Conservation (phyloP, 2,113 vertebrate genomes). For the Mormyrus lacerda region DNA sequence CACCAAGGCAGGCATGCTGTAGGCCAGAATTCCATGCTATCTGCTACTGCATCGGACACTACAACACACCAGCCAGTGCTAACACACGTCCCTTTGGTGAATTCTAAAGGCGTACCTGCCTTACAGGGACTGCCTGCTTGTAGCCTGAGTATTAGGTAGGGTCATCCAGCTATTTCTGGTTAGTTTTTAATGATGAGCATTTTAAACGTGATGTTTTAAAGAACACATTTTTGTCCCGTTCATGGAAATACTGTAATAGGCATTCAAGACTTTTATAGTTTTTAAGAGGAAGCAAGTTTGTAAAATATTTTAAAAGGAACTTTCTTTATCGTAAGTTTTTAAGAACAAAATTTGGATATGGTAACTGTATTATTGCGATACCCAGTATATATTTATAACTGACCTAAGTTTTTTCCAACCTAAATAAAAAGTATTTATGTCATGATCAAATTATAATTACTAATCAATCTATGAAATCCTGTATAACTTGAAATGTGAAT, state of each 20-base stretch:
- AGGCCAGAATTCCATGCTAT: neutral
- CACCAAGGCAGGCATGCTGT: neutral
- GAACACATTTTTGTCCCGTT: neutral
- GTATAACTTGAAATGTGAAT: slow-evolving; percentile 13
- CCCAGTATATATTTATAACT: neutral
- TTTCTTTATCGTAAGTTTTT: neutral
- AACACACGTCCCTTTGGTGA: neutral
- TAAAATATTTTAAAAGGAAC: neutral
- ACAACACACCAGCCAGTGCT: neutral
- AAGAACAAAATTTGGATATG: neutral
- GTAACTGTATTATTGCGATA: neutral
- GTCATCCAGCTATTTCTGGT: neutral
- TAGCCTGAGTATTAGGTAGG: neutral
- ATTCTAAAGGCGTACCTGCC: neutral
- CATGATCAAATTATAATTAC: neutral
- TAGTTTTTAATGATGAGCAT: neutral
- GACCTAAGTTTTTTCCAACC: neutral
- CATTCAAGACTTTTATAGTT: neutral
- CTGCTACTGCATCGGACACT: neutral
- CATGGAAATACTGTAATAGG: neutral
- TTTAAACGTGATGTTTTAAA: neutral
- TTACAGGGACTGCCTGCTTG: neutral
- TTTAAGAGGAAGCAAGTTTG: neutral
- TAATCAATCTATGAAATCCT: neutral
- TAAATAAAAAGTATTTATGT: neutral